phyloP scores from a whole-genome alignment of 2,113 vertebrate species.

The Xenopus laevis region DNA sequence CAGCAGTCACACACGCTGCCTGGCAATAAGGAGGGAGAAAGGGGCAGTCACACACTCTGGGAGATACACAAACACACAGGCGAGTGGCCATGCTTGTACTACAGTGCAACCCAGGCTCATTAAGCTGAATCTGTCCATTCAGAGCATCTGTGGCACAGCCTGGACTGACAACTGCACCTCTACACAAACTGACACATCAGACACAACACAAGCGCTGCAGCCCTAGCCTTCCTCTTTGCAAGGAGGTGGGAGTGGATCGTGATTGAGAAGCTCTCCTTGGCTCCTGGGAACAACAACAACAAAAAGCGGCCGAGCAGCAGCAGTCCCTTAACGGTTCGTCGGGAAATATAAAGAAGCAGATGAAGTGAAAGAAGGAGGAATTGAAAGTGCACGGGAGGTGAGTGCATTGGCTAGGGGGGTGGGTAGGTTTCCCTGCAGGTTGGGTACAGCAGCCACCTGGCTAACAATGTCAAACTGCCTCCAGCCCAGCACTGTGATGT shows the following conservation, averaged over 20 bases:
- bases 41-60: conserved; percentile 8
- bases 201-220: conserved; percentile 4
- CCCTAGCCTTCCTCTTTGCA: conserved; percentile 25
- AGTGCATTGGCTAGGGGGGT: conserved; percentile 6
- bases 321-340: conserved; percentile 12
- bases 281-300: conserved; percentile 42
- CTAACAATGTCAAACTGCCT: too few relatives aligned
- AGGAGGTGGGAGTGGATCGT: conserved; percentile 42
- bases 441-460: conserved; percentile 17
- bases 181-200: background rate
- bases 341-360: background rate
- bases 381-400: conserved; percentile 36
- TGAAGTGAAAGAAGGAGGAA: conserved; percentile 2
- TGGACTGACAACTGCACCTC: background rate
- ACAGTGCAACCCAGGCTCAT: background rate
- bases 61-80: conserved; percentile 11
- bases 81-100: background rate
- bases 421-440: conserved; percentile 51
- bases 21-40: background rate
- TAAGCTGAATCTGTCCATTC: background rate
- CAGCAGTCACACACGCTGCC: background rate
- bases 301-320: conserved; percentile 10
- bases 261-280: conserved; percentile 33
- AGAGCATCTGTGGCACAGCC: background rate
- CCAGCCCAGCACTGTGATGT: too few relatives aligned